phyloP scores from a whole-genome alignment of 2,888 invertebrate genomes.

The Caenorhabditis doughertyi region DNA sequence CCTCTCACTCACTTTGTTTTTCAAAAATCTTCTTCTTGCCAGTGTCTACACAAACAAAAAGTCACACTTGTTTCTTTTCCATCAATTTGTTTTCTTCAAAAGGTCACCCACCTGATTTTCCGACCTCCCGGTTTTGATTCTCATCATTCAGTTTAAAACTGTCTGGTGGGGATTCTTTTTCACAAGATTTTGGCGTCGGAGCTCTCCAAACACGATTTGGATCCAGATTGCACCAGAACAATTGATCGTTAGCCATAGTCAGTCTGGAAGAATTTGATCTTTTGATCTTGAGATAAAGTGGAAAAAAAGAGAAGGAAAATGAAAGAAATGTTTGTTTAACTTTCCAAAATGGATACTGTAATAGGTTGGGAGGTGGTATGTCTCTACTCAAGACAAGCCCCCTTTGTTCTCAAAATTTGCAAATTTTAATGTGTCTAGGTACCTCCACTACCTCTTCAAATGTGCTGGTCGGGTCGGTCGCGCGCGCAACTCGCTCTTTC shows the following conservation, averaged over 20 bases:
- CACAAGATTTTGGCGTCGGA: constrained; percentile 31
- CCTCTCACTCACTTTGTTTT: background rate
- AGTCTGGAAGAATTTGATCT: background rate
- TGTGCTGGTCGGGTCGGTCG: background rate
- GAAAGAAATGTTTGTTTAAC: background rate
- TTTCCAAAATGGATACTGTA: background rate
- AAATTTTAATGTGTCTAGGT: constrained; percentile 36
- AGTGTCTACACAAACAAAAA: background rate
- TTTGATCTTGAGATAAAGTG: background rate
- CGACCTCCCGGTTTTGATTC: constrained; percentile 2
- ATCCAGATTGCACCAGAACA: constrained; percentile 45
- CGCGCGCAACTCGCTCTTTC: constrained; percentile 48
- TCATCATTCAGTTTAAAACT: constrained; percentile 1
- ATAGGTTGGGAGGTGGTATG: too few species aligned
- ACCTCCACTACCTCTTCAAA: too few species aligned
- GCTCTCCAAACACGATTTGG: constrained; percentile 55
- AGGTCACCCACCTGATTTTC: constrained; percentile 24
- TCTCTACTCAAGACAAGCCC: background rate
- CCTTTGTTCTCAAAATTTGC: constrained; percentile 31
- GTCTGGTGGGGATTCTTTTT: background rate
- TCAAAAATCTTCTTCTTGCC: background rate
- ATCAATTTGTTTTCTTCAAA: background rate
- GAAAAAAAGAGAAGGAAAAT: background rate
- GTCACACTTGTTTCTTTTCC: background rate
- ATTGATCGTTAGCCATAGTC: background rate